phyloP scores from a whole-genome alignment of 2,888 invertebrate species.

The Serrognathus titanus region DNA sequence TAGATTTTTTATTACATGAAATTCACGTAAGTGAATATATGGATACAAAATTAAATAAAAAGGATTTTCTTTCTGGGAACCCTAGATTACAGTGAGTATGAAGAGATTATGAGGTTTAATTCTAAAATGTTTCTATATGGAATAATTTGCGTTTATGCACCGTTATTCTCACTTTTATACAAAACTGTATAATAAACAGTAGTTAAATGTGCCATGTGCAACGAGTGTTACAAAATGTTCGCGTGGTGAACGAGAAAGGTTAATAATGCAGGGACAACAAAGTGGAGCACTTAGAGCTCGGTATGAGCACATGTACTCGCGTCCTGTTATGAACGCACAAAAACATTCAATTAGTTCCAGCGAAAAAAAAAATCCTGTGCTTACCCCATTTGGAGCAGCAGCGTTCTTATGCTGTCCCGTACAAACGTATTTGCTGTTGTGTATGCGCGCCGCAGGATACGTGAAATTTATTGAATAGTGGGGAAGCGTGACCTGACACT shows the following conservation, averaged over 20 bases:
- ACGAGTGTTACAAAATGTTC: constrained; percentile 1
- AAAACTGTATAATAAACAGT: background rate
- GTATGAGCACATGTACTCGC: background rate
- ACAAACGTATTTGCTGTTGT: background rate
- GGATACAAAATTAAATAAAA: too few relatives aligned
- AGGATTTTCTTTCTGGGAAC: too few relatives aligned
- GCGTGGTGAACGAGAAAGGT: background rate
- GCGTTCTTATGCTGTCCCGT: too few relatives aligned
- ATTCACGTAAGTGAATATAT: too few relatives aligned
- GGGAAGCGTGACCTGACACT: background rate
- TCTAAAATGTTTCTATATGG: too few relatives aligned
- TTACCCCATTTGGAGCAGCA: background rate
- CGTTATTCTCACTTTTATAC: too few relatives aligned
- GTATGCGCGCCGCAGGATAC: background rate
- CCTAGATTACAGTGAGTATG: too few relatives aligned
- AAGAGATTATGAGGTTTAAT: too few relatives aligned
- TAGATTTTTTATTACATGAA: too few relatives aligned
- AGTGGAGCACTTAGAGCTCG: background rate
- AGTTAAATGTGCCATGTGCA: background rate
- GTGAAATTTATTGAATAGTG: constrained; percentile 1
- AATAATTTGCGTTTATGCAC: too few relatives aligned
- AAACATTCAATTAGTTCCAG: constrained; percentile 1
- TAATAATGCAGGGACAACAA: constrained; percentile 1
- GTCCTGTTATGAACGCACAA: background rate
- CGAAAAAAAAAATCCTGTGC: background rate